phyloP scores from a whole-genome alignment of 2,113 vertebrate genomes.

The Heterotilapia buettikoferi region DNA sequence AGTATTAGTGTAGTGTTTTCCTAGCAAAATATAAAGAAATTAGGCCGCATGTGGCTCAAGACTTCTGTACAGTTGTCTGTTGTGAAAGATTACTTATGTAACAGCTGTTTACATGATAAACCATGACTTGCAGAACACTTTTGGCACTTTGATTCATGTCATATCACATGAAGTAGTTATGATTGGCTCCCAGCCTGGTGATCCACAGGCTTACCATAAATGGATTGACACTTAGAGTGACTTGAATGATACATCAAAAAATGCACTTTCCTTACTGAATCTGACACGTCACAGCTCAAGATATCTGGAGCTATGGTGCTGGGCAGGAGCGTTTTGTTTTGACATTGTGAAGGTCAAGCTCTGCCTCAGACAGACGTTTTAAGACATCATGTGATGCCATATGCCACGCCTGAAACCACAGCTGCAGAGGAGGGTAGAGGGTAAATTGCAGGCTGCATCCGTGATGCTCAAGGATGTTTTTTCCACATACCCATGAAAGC shows the following conservation, averaged over 20 bases:
- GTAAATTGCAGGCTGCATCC: background rate
- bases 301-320: background rate
- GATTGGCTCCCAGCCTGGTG: background rate
- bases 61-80: background rate
- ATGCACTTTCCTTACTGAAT: background rate
- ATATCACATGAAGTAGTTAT: background rate
- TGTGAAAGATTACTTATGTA: background rate
- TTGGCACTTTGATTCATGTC: background rate
- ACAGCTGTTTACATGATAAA: background rate
- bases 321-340: background rate
- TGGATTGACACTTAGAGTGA: constrained; percentile 7
- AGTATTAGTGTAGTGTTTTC: background rate
- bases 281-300: background rate
- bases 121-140: background rate
- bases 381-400: background rate
- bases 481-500: background rate
- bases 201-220: background rate
- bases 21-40: background rate
- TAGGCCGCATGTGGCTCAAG: background rate
- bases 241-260: background rate
- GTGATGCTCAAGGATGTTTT: background rate
- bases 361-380: background rate
- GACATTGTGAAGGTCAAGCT: background rate
- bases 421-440: background rate
- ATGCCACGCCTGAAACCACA: background rate